Evolutionary conservation across 2,113 vertebrate species (phyloP).

Genomic region (Myiopsitta monachus): DNA sequence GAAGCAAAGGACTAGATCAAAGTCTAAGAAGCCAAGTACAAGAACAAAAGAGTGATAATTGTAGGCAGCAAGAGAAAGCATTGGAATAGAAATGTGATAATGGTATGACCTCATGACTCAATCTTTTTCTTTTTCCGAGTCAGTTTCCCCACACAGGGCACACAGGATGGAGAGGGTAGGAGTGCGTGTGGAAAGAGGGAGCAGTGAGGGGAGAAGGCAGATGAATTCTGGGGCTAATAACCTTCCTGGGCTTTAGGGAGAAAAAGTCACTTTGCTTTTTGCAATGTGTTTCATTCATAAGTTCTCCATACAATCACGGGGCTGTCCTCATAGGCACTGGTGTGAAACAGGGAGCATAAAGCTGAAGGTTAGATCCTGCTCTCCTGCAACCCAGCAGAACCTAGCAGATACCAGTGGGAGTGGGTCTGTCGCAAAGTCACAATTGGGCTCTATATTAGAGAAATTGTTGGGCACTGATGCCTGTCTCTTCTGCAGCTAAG

Average conservation of each 20-base stretch:
- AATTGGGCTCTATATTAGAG: accelerated
- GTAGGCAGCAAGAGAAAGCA: constrained; percentile 41
- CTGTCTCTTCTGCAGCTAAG: not conserved
- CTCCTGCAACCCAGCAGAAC: not conserved
- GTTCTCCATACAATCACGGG: not conserved
- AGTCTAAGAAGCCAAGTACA: constrained; percentile 64
- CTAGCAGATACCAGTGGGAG: not conserved
- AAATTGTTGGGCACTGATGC: not conserved
- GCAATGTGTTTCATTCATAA: not conserved
- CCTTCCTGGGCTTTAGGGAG: not conserved
- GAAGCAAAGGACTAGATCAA: constrained; percentile 68
- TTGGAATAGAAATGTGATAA: constrained; percentile 67
- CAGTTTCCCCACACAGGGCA: not conserved
- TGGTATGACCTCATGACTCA: constrained; percentile 62
- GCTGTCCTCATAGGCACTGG: not conserved
- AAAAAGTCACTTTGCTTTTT: not conserved
- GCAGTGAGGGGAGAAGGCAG: not conserved
- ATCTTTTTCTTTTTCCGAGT: not conserved
- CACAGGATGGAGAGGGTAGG: not conserved
- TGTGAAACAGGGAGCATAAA: not conserved
- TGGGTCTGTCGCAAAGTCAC: not conserved
- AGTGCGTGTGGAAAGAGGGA: not conserved
- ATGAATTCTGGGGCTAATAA: not conserved
- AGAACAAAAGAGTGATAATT: constrained; percentile 69
- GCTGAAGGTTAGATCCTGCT: not conserved